Evolutionary conservation across 2,888 invertebrate genomes (phyloP), one percentile per base, ranked within the genome.

Genomic region (Timema podura): DNA sequence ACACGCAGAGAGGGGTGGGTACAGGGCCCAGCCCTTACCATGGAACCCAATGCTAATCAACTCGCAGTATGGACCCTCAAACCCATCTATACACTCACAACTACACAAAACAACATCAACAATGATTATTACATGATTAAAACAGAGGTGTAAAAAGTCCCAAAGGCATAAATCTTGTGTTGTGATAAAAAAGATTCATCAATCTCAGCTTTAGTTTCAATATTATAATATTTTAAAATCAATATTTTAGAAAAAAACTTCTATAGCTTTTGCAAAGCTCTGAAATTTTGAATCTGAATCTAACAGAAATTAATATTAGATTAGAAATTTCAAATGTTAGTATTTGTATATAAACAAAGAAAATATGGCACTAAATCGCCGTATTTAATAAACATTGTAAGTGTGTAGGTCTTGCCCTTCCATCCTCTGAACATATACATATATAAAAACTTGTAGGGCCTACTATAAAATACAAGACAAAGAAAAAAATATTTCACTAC

Each of bases 21-120:
- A 96, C 86, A 98, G 90, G 0, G 97, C 96, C 88, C 92, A 98
- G 10, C 96, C 95, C 76, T 90, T 88, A n/a, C 95, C 93, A 73
- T 87, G 87, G 83, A 98, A 98, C 30, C 93, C 92, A 74, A 96
- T 89, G 0, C 91, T 89, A 0, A 93, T 89, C 73, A 92, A 87
- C 82, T 98, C 96, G 81, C 99, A 99, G 71, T 91, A 88, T 0
- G 96, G 93, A 0, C 98, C 98, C 6, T 89, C 88, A 68, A 87
- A 87, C 0, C 92, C 92, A 68, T 88, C 86, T 0, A 88, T 88
- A 77, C 97, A 98, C 70, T 91, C 89, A 82, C 98, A 98, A 75
- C 87, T 86, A 66, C 11, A 46, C 45, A 44, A 16, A 51, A 16
- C 48, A 9, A 61, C 10, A 44, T 45, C 6, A n/a, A 46, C 13